Evolutionary conservation across 1,140 invertebrate genomes (phyloP).

Genomic region (Hyles euphorbiae): DNA sequence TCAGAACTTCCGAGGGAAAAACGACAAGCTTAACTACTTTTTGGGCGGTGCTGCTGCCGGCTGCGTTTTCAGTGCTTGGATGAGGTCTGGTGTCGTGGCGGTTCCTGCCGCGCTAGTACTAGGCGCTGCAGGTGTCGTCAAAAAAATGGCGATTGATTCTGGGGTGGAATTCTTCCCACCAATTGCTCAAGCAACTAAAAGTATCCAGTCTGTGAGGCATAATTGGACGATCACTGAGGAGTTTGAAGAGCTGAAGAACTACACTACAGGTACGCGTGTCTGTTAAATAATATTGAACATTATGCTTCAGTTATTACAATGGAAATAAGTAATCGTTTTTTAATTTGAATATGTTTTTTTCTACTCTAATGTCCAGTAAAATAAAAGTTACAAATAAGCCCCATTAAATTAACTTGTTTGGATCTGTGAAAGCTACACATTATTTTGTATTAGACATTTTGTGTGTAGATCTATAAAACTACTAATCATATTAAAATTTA

Average conservation of each 20-base stretch:
- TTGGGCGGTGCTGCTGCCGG: constrained; percentile 77
- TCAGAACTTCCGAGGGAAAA: constrained; percentile 78
- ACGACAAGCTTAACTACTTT: constrained; percentile 79
- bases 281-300: constrained; percentile 15
- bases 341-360: too few relatives aligned
- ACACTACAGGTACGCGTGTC: constrained; percentile 39
- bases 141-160: constrained; percentile 76
- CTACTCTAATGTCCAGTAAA: too few relatives aligned
- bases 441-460: not conserved
- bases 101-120: constrained; percentile 46
- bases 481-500: too few relatives aligned
- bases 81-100: constrained; percentile 40
- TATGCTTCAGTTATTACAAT: not conserved
- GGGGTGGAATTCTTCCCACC: constrained; percentile 73
- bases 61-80: constrained; percentile 76
- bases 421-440: too few relatives aligned
- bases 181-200: constrained; percentile 27
- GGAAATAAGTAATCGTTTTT: not conserved
- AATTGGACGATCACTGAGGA: constrained; percentile 57
- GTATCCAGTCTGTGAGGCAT: constrained; percentile 40
- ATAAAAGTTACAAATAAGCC: too few relatives aligned
- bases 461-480: too few relatives aligned
- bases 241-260: constrained; percentile 51
- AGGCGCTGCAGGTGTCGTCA: constrained; percentile 72
- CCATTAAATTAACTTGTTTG: too few relatives aligned